These are phyloP conservation scores for Scaptomyza flava DNA, from an alignment of 2,888 invertebrate genomes.

Conservation along the genomic window DNA sequence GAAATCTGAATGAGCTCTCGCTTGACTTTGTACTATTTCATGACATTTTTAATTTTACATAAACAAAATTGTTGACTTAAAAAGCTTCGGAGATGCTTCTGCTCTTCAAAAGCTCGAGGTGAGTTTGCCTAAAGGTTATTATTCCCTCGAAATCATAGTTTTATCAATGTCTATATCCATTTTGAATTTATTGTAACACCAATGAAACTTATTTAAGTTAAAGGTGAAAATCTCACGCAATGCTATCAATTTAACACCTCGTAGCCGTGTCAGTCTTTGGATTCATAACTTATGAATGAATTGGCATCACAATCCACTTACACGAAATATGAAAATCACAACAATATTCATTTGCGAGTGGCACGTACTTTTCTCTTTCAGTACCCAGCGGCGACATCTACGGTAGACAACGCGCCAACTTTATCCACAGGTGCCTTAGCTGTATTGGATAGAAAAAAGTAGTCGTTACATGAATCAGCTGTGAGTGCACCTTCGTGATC, in stretches of 20 bases:
- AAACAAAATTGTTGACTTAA: background rate
- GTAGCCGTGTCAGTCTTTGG: slow-evolving; percentile 31
- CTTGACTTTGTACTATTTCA: background rate
- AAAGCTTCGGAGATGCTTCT: background rate
- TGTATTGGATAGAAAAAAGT: slow-evolving; percentile 26
- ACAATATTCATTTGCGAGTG: slow-evolving; percentile 39
- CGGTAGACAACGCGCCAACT: slow-evolving; percentile 5
- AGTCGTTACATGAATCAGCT: slow-evolving; percentile 38
- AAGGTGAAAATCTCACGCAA: slow-evolving; percentile 14
- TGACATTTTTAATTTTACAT: background rate
- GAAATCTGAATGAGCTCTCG: background rate
- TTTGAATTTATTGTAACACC: background rate
- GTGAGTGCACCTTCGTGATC: slow-evolving; percentile 48
- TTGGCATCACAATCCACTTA: slow-evolving; percentile 39
- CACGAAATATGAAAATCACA: slow-evolving; percentile 17
- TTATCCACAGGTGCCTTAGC: slow-evolving; percentile 41
- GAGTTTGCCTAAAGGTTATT: no score
- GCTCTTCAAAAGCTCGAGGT: no score
- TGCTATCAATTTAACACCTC: slow-evolving; percentile 12
- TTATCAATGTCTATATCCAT: background rate
- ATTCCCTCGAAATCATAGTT: background rate
- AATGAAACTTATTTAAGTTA: background rate
- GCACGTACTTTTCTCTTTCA: slow-evolving; percentile 7
- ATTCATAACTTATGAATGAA: slow-evolving; percentile 30
- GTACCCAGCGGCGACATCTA: slow-evolving; percentile 54